Evolutionary conservation across 2,888 invertebrate species (phyloP), one percentile per base, ranked within the genome.

Genomic region (Pristionchus maxplancki): DNA sequence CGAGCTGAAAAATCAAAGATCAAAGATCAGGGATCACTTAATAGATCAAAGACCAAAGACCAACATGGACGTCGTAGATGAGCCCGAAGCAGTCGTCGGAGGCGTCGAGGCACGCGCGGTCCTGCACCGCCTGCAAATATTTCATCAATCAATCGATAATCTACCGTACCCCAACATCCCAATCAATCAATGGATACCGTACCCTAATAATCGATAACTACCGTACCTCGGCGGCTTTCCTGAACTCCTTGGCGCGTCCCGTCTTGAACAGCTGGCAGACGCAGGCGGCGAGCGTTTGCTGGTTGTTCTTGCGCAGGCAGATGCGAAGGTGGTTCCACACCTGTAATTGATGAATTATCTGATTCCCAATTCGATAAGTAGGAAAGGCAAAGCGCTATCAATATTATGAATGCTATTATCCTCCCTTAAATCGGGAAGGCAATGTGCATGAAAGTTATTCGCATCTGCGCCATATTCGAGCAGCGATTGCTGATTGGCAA

Each of bases 191-290:
- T n/a, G n/a, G n/a, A n/a, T n/a, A 62, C n/a, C 37, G 40, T 37
- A 34, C 9, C 34, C 20, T 11, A 6, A 11, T 11, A n/a, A 48
- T 48, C 44, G 11, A 11, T 40, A 5, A 6, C 5, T 37, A 48
- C 86, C 31, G n/a, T 74, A 88, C 88, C 88, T 88, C 88, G 11
- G 88, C 88, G 24, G 88, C 88, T 34, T 62, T 88, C 44, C 88
- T 88, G 81, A 40, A 88, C 44, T 88, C 88, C 81, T 88, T 88
- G 37, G 58, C 62, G 31, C 88, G 34, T 53, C 88, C 88, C 20
- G 78, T 88, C 88, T 88, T 78, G 78, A 88, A 81, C 17, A 88
- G 40, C n/a, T 88, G 88, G 37, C 50, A 71, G 31, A 87, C 53
- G 34, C 71, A 50, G 15, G 87, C 87, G 6, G 87, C 87, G 3